Conservation (phyloP, 2,888 invertebrate species). For the Orchesella flavescens region DNA sequence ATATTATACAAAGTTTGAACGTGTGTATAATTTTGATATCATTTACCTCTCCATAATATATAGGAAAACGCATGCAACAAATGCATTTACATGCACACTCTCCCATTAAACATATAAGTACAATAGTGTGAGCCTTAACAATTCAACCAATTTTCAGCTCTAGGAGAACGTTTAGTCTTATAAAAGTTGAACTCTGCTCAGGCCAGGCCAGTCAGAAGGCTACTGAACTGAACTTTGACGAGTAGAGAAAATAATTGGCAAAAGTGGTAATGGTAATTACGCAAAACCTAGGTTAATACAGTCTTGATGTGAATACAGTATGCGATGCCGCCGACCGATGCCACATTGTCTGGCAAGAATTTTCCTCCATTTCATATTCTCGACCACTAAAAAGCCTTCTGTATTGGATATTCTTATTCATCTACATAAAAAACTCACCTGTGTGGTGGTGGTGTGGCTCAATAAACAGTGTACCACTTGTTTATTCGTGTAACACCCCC, state of each 20-base stretch:
- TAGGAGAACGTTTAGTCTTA: too few species aligned
- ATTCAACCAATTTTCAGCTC: too few species aligned
- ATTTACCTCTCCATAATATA: too few species aligned
- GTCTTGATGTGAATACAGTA: too few species aligned
- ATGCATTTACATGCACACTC: too few species aligned
- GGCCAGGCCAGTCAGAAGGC: too few species aligned
- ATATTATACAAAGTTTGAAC: too few species aligned
- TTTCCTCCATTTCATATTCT: conserved; percentile 14
- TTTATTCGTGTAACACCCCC: conserved; percentile 3
- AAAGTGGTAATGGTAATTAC: conserved; percentile 1
- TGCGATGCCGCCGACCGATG: conserved; percentile 29
- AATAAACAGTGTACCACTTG: not conserved
- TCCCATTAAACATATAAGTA: too few species aligned
- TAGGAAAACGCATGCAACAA: too few species aligned
- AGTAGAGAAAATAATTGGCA: not conserved
- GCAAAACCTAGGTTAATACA: conserved; percentile 4
- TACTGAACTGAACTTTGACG: not conserved
- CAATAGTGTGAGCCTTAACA: too few species aligned
- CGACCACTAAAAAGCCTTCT: not conserved
- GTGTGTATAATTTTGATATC: too few species aligned
- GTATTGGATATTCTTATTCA: not conserved
- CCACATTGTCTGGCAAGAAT: conserved; percentile 45
- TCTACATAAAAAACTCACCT: not conserved
- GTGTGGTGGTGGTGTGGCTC: conserved; percentile 11
- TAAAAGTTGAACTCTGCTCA: too few species aligned